phyloP scores from a whole-genome alignment of 2,797 vertebrate genomes.

The Crenuchus spilurus region DNA sequence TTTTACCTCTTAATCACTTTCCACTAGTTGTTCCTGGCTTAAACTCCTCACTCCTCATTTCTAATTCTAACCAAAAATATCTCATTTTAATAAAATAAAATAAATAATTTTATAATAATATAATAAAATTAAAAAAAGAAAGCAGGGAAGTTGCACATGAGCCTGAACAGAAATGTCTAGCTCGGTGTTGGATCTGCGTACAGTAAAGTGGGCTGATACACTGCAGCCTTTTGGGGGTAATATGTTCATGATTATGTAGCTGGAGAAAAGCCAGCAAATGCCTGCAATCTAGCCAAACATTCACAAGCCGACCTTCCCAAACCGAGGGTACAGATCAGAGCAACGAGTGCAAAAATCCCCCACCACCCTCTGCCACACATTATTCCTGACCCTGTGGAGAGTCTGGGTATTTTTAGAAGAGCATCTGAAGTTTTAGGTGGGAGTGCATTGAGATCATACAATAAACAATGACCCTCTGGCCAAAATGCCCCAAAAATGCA shows the following conservation, averaged over 20 bases:
- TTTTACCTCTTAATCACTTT: too few relatives aligned
- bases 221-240: slow-evolving; percentile 17
- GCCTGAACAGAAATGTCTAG: not conserved
- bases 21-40: too few relatives aligned
- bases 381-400: not conserved
- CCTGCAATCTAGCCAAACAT: slow-evolving; percentile 43
- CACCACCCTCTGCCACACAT: not conserved
- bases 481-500: too few relatives aligned
- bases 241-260: slow-evolving; percentile 44
- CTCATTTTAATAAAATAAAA: too few relatives aligned
- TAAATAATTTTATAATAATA: too few relatives aligned
- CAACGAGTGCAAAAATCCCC: not conserved
- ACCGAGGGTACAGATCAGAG: slow-evolving; percentile 2
- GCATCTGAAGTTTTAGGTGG: not conserved
- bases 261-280: slow-evolving; percentile 44
- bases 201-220: not conserved
- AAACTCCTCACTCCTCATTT: too few relatives aligned
- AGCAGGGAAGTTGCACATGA: not conserved
- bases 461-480: not conserved
- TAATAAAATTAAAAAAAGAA: too few relatives aligned
- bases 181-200: not conserved
- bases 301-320: slow-evolving; percentile 51
- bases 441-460: not conserved
- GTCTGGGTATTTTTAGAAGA: not conserved
- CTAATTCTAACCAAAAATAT: too few relatives aligned